Evolutionary conservation across 2,797 vertebrate species (phyloP), one percentile per base, ranked within the genome.

Genomic region (Rhinogobio ventralis): DNA sequence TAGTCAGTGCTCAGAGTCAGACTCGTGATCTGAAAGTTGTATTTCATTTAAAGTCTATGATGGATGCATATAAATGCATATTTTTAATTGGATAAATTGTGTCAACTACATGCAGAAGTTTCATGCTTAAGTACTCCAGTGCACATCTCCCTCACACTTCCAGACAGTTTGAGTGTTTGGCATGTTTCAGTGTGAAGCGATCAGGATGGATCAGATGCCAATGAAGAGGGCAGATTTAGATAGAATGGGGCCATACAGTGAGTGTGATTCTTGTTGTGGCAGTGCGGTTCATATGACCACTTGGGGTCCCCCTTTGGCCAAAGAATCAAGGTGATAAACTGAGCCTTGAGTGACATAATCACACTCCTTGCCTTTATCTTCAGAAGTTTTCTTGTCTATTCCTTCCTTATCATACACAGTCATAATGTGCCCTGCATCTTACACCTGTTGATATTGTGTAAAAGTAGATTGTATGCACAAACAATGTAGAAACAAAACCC

Each of bases 231-330:
- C 91, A 89, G 92, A 93, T 89, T 83, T 93, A 91, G 94, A 94
- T 94, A 89, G 93, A 94, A 95, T 94, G 92, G 91, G 95, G 94
- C 94, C 95, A 93, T 89, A 73, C 90, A 91, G 89, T 91, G 91
- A 86, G 92, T 92, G 93, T 90, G 86, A 86, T 91, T 82, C 77
- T 93, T 92, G 89, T 78, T 76, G 75, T 88, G 89, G 90, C 81
- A 89, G 71, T 76, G 87, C 67, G 11, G 33, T 71, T 86, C 91
- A 28, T 91, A 91, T 91, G 80, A 90, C 92, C 92, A 89, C 89
- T 85, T 74, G 89, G 86, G 88, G 89, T 68, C 53, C 45, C 81
- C 75, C 81, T 75, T 45, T 66, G 60, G 81, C 81, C 30, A 85
- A 72, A 30, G 42, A 60, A 79, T 64, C 23, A 45, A 68, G 23